Percentiles rank a stretch among this genome's conserved stretches.
phyloP scores from a whole-genome alignment of 2,113 vertebrate species.

The Bothrops jararaca region DNA sequence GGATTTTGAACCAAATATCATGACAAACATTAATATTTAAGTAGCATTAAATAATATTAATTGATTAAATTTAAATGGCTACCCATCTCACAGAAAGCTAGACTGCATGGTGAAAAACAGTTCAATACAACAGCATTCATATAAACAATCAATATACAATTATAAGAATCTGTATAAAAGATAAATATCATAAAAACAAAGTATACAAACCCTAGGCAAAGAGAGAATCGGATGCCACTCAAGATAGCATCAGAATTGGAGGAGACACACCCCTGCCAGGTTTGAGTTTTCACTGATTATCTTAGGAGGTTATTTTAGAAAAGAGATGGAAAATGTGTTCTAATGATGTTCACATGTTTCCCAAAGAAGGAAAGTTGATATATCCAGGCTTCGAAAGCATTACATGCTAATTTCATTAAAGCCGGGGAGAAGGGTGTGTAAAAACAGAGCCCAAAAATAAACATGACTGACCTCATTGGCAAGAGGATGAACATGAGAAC shows the following conservation, averaged over 20 bases:
- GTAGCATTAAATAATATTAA: conserved; percentile 18
- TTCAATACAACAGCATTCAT: neutral
- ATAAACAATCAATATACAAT: neutral
- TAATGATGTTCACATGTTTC: conserved; percentile 72
- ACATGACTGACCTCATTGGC: conserved; percentile 53
- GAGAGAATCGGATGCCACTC: conserved; percentile 39
- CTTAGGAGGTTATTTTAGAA: conserved; percentile 60
- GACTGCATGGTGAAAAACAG: neutral
- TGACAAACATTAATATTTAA: conserved; percentile 36
- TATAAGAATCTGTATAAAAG: neutral
- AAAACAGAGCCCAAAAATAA: conserved; percentile 55
- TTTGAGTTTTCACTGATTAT: conserved; percentile 63
- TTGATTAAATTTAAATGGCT: neutral
- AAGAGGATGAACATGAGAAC: conserved; percentile 56
- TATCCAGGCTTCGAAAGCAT: conserved; percentile 62
- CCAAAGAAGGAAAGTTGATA: conserved; percentile 66
- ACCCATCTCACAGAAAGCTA: neutral
- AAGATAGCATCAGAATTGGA: conserved; percentile 51
- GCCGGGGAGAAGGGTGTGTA: conserved; percentile 33
- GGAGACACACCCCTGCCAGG: neutral
- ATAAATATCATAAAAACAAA: neutral
- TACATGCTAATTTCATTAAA: conserved; percentile 68
- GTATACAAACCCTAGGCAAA: neutral
- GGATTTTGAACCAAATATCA: neutral
- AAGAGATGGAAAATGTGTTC: conserved; percentile 55